Percentiles rank a stretch among this genome's conserved stretches.
These are phyloP conservation scores for Hemiscyllium ocellatum DNA, from an alignment of 2,113 vertebrate species.

Conservation along the genomic window DNA sequence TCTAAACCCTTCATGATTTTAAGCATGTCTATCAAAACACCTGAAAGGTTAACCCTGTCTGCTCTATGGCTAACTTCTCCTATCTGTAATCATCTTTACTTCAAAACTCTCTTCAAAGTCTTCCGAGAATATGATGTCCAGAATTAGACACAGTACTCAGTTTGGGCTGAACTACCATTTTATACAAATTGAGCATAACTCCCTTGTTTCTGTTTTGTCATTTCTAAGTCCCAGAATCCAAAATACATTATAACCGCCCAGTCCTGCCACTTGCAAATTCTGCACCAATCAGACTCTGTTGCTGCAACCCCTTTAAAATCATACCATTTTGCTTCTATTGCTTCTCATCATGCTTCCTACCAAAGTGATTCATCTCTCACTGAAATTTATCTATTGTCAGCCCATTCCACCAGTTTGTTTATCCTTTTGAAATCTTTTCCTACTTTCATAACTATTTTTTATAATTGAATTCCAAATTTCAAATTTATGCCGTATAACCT, in stretches of 20 bases:
- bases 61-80: too few species aligned
- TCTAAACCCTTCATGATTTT: too few species aligned
- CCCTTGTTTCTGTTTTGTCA: not conserved
- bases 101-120: too few species aligned
- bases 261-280: not conserved
- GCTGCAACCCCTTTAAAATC: too few species aligned
- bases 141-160: too few species aligned
- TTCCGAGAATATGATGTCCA: too few species aligned
- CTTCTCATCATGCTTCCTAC: too few species aligned
- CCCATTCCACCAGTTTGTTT: not conserved
- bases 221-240: not conserved
- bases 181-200: too few species aligned
- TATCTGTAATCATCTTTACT: too few species aligned
- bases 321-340: too few species aligned
- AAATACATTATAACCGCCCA: not conserved
- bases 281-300: too few species aligned
- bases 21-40: not conserved
- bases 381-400: not conserved
- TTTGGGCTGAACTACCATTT: not conserved
- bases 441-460: not conserved
- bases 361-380: not conserved
- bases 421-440: not conserved
- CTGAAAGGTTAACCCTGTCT: not conserved
- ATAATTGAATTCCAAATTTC: not conserved
- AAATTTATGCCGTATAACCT: not conserved